Conservation (phyloP, 2,888 invertebrate species). For the Poecilobothrus nobilitatus region DNA sequence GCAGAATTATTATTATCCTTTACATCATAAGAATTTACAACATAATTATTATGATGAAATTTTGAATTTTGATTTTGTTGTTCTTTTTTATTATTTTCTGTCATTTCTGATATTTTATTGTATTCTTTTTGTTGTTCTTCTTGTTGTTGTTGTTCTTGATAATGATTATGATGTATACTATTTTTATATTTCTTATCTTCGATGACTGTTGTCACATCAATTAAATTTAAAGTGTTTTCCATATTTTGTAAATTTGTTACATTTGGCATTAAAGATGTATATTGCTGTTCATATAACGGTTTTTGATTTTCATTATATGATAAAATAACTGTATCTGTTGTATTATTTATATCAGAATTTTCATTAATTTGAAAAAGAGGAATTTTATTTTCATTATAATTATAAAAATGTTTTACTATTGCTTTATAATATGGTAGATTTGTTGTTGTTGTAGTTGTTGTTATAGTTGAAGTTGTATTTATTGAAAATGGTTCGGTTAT, state of each 20-base stretch:
- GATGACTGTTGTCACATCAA: neutral
- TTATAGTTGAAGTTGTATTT: neutral
- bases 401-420: neutral
- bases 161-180: neutral
- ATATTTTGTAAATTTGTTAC: neutral
- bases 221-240: neutral
- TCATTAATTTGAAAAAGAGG: neutral
- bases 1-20: too few species aligned
- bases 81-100: too few species aligned
- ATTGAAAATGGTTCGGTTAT: neutral
- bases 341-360: neutral
- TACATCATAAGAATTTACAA: too few species aligned
- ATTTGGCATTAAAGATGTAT: neutral
- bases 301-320: neutral
- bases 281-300: neutral
- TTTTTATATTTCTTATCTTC: neutral
- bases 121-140: neutral
- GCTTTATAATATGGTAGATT: neutral
- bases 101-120: neutral
- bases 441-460: neutral
- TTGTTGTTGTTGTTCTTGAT: neutral
- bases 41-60: too few species aligned
- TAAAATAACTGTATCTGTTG: neutral
- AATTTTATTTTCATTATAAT: neutral
- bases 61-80: too few species aligned